Evolutionary conservation across 2,797 vertebrate genomes (phyloP).

Genomic region (Protonibea diacanthus): DNA sequence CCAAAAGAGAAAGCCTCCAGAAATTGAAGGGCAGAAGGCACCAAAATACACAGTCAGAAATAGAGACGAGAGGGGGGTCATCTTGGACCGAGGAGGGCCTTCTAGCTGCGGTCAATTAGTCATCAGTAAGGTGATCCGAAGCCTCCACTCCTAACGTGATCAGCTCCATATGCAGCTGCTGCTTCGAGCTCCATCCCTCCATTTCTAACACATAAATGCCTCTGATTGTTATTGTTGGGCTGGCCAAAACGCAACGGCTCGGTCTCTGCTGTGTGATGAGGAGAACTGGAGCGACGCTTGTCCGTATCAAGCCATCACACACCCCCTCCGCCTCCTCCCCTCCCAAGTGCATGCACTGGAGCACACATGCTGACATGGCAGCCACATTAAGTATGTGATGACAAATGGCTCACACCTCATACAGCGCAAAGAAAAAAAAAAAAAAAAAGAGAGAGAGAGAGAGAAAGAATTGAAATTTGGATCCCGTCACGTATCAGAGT

Average conservation of each 20-base stretch:
- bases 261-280: conserved; percentile 62
- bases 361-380: conserved; percentile 54
- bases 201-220: conserved; percentile 78
- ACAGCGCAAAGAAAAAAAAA: conserved; percentile 25
- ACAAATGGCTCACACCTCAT: conserved; percentile 80
- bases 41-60: conserved; percentile 35
- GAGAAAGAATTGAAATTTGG: conserved; percentile 51
- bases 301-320: conserved; percentile 58
- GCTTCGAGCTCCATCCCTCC: conserved; percentile 48
- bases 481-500: conserved; percentile 40
- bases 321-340: background rate
- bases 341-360: conserved; percentile 28
- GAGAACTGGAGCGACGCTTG: conserved; percentile 63
- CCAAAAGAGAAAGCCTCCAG: conserved; percentile 28
- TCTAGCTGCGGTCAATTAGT: conserved; percentile 78
- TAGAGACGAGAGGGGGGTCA: conserved; percentile 50
- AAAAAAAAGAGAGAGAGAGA: conserved; percentile 11
- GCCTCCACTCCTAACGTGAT: conserved; percentile 73
- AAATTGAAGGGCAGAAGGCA: conserved; percentile 40
- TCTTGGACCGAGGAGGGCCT: conserved; percentile 59
- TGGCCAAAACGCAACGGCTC: conserved; percentile 67
- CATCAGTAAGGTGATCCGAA: conserved; percentile 81
- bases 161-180: conserved; percentile 79
- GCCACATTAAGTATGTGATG: conserved; percentile 71
- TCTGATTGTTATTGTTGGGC: conserved; percentile 81